A percentile compares a stretch with the other conserved stretches of the same genome.
These are phyloP conservation scores for Centropristis striata DNA, from an alignment of 2,113 vertebrate genomes.

Conservation along the genomic window DNA sequence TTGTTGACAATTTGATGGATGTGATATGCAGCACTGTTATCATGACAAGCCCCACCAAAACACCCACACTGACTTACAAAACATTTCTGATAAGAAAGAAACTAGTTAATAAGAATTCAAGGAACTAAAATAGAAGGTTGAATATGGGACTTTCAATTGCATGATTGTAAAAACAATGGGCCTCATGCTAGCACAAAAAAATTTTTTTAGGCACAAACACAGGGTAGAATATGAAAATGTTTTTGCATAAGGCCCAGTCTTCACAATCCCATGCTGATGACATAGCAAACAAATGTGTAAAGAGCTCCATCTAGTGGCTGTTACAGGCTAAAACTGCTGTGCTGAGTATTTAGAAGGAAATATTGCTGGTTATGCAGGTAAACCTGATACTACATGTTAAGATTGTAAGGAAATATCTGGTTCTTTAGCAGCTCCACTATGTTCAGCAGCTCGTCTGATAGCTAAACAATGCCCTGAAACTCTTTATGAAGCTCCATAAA, in stretches of 20 bases:
- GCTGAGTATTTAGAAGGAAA: not conserved
- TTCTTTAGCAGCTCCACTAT: not conserved
- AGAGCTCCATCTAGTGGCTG: conserved; percentile 49
- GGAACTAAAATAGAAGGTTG: not conserved
- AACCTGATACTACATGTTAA: not conserved
- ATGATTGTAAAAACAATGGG: too few species aligned
- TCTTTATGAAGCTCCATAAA: not conserved
- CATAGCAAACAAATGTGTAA: not conserved
- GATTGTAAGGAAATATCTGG: not conserved
- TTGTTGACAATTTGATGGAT: conserved; percentile 31
- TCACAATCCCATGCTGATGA: not conserved
- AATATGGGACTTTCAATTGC: rapidly evolving
- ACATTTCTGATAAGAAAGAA: not conserved
- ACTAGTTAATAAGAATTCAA: not conserved
- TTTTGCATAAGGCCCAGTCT: not conserved
- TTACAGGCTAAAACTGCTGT: not conserved
- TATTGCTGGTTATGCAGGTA: not conserved
- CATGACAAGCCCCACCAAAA: not conserved
- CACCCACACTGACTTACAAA: not conserved
- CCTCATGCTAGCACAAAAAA: not conserved
- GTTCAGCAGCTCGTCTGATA: not conserved
- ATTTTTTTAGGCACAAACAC: not conserved
- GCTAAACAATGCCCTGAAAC: not conserved
- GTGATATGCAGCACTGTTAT: conserved; percentile 17
- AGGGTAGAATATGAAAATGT: too few species aligned